Evolutionary conservation across 2,888 invertebrate genomes (phyloP).

Genomic region (Bombylius major): DNA sequence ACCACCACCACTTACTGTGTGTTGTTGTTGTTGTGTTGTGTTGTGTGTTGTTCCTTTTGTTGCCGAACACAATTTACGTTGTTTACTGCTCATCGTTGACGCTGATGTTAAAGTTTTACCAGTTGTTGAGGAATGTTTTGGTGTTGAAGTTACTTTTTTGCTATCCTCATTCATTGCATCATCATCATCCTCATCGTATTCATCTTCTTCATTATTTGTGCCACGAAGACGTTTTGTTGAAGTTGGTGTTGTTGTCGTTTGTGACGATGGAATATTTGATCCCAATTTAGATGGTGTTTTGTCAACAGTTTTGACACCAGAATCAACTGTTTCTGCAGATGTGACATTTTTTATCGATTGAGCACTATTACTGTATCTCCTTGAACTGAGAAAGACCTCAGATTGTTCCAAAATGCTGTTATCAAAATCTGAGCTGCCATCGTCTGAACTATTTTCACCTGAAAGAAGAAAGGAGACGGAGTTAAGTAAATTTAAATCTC

Average conservation of each 20-base stretch:
- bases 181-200: conserved; percentile 3
- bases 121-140: conserved; percentile 28
- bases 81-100: not conserved
- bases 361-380: not conserved
- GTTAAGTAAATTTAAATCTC: too few species aligned
- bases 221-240: conserved; percentile 34
- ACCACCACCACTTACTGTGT: not conserved
- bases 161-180: conserved; percentile 14
- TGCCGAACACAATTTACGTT: not conserved
- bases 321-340: not conserved
- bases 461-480: conserved; percentile 1
- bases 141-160: conserved; percentile 19
- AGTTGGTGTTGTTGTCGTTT: conserved; percentile 27
- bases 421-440: conserved; percentile 42
- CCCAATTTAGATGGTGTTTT: conserved; percentile 17
- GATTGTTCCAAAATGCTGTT: conserved; percentile 33
- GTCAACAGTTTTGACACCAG: conserved; percentile 2
- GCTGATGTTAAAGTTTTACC: conserved; percentile 4
- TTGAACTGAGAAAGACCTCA: conserved; percentile 27
- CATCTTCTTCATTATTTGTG: conserved; percentile 29
- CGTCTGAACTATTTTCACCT: conserved; percentile 39
- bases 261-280: conserved; percentile 26
- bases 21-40: conserved; percentile 8
- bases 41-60: too few species aligned
- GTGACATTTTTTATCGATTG: not conserved